Base-by-base conservation (phyloP, 2,113 vertebrate genomes). In the Corydoras sp. region DNA sequence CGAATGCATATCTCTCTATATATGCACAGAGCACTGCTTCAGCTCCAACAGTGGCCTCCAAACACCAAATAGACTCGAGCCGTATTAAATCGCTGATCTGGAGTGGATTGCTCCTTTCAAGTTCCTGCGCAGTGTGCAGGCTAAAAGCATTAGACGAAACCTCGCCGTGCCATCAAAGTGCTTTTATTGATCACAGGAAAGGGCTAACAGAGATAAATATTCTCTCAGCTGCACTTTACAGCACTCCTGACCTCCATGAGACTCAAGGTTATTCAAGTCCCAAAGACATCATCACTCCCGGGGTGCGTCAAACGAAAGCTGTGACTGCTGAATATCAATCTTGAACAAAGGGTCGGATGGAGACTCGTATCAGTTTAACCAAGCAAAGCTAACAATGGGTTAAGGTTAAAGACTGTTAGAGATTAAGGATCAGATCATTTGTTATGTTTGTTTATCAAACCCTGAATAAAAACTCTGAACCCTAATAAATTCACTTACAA, bases 131-230 rank as follows among this genome's bases (percentile, higher is more conserved):
- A 14, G 29, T 62, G 51, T 60, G 43, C 55, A 53, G 55, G 15
- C 55, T 65, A 72, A 60, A 65, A 65, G 61, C 32, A 48, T 56
- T 10, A 62, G 51, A 56, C 14, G 5, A 55, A 31, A 43, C 50
- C 61, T 54, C 11, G 15, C 48, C 53, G 2, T 61, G 60, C 15
- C 51, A 58, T 72, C 53, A 65, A 49, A 64, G 71, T 58, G 71
- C 18, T 65, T 72, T 68, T 68, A 65, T 65, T 65, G 62, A 73
- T 73, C 62, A 53, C 62, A 32, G 55, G 12, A 65, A 50, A 32
- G 55, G 62, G 50, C 71, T 18, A 32, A 58, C 13, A 35, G 62
- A 31, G n/a, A 58, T 29, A 59, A 31, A 48, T 51, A 18, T 65
- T 15, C 55, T 24, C 29, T 31, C 10, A 4, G 32, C 54, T 59